Percentiles rank a stretch among this genome's conserved stretches.
Evolutionary conservation across 2,797 vertebrate species (phyloP).

Genomic region (Acridotheres tristis): DNA sequence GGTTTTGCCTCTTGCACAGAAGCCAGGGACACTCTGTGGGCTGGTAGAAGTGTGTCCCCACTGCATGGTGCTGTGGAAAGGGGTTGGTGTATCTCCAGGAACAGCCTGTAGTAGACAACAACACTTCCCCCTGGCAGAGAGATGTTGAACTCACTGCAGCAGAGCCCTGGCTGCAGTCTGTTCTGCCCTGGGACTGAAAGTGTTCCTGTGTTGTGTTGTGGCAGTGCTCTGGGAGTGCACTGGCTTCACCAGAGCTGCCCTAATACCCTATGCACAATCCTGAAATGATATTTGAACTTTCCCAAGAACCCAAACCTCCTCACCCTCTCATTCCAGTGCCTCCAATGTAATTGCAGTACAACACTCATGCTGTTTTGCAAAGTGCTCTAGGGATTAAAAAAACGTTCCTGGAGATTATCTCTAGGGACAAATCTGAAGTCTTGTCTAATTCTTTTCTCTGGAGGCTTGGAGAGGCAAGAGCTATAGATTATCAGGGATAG

Average conservation of each 20-base stretch:
- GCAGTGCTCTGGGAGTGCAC: background rate
- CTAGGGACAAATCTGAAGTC: background rate
- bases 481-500: background rate
- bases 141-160: background rate
- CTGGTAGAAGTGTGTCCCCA: background rate
- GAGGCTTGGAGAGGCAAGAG: background rate
- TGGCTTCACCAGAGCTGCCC: background rate
- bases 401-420: background rate
- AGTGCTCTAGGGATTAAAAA: constrained; percentile 31
- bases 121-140: background rate
- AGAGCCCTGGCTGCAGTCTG: background rate
- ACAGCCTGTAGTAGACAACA: accelerated
- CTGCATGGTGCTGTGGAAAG: accelerated
- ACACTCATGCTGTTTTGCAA: background rate
- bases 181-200: background rate
- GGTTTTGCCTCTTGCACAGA: background rate
- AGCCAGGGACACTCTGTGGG: background rate
- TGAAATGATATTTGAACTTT: background rate
- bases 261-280: accelerated
- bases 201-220: background rate
- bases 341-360: background rate
- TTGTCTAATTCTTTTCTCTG: constrained; percentile 7
- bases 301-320: background rate
- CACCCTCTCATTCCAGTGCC: background rate
- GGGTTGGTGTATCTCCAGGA: background rate